phyloP scores from a whole-genome alignment of 2,797 vertebrate species.

The Coracias cyanogaster region DNA sequence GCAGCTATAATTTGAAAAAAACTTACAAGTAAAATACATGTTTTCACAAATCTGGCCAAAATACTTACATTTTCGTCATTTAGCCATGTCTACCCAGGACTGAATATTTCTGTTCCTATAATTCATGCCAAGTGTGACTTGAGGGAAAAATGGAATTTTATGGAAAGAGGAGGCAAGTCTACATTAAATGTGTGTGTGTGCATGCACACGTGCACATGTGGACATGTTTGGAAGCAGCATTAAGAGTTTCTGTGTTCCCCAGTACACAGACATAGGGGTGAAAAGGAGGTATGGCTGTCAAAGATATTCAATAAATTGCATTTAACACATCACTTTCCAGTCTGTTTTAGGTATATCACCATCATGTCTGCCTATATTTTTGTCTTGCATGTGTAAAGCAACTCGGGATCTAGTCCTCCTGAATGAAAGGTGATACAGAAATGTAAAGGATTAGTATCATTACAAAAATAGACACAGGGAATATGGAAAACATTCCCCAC shows the following conservation, averaged over 20 bases:
- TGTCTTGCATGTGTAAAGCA: conserved; percentile 19
- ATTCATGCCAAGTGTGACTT: not conserved
- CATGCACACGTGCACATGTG: too few relatives aligned
- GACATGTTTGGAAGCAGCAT: not conserved
- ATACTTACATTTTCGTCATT: not conserved
- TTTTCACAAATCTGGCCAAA: not conserved
- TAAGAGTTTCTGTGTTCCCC: not conserved
- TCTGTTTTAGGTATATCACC: not conserved
- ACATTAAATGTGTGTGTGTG: not conserved
- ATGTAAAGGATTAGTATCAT: conserved; percentile 69
- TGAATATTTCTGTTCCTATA: not conserved
- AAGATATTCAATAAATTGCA: not conserved
- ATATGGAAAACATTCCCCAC: conserved; percentile 71
- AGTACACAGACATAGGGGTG: not conserved
- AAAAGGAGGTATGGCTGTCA: conserved; percentile 5
- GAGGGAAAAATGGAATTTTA: not conserved
- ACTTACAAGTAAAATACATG: accelerated
- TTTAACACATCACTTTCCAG: not conserved
- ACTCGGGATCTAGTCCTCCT: conserved; percentile 31
- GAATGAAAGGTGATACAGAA: conserved; percentile 73
- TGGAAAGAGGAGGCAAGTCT: not conserved
- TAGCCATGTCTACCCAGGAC: not conserved
- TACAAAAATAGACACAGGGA: conserved; percentile 71
- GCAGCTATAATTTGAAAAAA: not conserved
- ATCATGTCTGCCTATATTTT: conserved; percentile 48